Conservation (phyloP, 2,888 invertebrate species). For the Drosophila koepferae region DNA sequence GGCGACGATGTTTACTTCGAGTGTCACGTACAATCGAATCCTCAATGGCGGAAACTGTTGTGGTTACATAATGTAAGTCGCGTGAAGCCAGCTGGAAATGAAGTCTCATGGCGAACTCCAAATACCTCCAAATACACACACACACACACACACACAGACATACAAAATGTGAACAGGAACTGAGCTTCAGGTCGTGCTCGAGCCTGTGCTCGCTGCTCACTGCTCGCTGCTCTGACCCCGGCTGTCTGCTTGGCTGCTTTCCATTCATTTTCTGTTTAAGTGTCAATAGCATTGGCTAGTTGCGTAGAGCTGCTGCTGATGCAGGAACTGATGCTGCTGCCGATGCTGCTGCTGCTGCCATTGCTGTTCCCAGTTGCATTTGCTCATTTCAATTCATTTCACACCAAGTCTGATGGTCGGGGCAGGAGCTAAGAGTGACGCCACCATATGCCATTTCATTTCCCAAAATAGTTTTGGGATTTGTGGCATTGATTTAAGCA, state of each 20-base stretch:
- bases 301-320: slow-evolving; percentile 44
- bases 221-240: slow-evolving; percentile 22
- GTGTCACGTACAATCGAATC: slow-evolving; percentile 95
- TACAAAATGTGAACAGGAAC: slow-evolving; percentile 31
- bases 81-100: slow-evolving; percentile 52
- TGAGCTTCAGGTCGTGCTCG: slow-evolving; percentile 29
- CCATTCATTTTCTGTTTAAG: slow-evolving; percentile 72
- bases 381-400: slow-evolving; percentile 79
- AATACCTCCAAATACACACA: slow-evolving; percentile 7
- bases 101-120: slow-evolving; percentile 9
- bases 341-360: slow-evolving; percentile 34
- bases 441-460: slow-evolving; percentile 49
- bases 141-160: slow-evolving; percentile 13
- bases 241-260: slow-evolving; percentile 63
- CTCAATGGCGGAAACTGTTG: slow-evolving; percentile 92
- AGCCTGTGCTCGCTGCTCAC: background rate
- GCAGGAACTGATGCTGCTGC: slow-evolving; percentile 19
- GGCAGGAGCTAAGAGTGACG: background rate
- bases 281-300: slow-evolving; percentile 76
- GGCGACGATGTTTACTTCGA: slow-evolving; percentile 97
- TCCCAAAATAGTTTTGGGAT: slow-evolving; percentile 74
- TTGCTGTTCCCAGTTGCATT: slow-evolving; percentile 53
- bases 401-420: slow-evolving; percentile 37
- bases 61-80: slow-evolving; percentile 95
- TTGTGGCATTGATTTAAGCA: slow-evolving; percentile 75